These are phyloP conservation scores for Cheirogaleus medius DNA, from an alignment of 2,113 vertebrate species.

Conservation along the genomic window DNA sequence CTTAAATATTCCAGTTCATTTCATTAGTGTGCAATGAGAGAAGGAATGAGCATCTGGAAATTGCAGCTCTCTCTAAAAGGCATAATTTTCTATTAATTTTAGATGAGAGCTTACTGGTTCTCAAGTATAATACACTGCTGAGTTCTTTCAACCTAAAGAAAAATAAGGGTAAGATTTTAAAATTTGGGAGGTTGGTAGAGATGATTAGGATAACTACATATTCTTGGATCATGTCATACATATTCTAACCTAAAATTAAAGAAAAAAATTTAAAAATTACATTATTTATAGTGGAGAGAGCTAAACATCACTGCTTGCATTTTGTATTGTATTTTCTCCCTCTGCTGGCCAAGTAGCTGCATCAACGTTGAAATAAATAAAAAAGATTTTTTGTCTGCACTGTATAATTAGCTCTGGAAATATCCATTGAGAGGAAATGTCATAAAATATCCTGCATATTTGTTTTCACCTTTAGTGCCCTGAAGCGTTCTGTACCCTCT, in stretches of 20 bases:
- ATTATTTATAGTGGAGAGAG: neutral
- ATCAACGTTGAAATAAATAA: conserved; percentile 42
- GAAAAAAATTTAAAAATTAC: neutral
- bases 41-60: conserved; percentile 75
- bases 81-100: conserved; percentile 83
- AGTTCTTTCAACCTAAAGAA: conserved; percentile 70
- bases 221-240: conserved; percentile 47
- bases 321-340: conserved; percentile 82
- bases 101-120: conserved; percentile 78
- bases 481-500: neutral
- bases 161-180: neutral
- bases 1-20: conserved; percentile 54
- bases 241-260: conserved; percentile 27
- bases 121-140: conserved; percentile 74
- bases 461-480: conserved; percentile 18
- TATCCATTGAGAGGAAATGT: neutral
- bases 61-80: conserved; percentile 78
- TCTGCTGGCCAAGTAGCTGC: conserved; percentile 82
- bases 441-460: conserved; percentile 41
- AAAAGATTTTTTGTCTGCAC: conserved; percentile 41
- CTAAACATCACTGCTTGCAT: neutral
- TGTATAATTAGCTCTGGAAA: conserved; percentile 4
- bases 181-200: neutral
- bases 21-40: conserved; percentile 74
- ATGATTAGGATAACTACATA: conserved; percentile 24